phyloP scores from a whole-genome alignment of 2,797 vertebrate genomes.

The Spinibarbus caldwelli region DNA sequence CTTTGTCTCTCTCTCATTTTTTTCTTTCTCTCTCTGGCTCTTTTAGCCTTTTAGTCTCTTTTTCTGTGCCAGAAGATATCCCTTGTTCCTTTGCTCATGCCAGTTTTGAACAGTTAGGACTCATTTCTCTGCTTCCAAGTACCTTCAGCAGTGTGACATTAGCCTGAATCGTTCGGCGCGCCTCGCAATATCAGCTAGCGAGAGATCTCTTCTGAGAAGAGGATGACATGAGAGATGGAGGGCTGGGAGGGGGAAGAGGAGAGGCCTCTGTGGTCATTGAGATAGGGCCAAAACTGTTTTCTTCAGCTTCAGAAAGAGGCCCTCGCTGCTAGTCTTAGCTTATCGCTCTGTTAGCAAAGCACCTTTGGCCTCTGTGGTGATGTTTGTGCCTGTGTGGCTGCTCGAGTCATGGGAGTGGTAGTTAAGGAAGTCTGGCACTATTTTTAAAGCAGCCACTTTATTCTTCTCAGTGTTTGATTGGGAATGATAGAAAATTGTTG shows the following conservation, averaged over 20 bases:
- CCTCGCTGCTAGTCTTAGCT: conserved; percentile 11
- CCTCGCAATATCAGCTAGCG: conserved; percentile 25
- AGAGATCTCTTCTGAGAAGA: conserved; percentile 37
- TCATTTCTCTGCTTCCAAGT: not conserved
- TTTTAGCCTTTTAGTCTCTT: conserved; percentile 25
- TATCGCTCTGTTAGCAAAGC: conserved; percentile 40
- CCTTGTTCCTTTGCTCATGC: not conserved
- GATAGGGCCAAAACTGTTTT: conserved; percentile 41
- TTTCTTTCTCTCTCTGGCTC: conserved; percentile 26
- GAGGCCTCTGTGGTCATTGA: conserved; percentile 45
- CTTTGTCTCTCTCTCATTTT: conserved; percentile 47
- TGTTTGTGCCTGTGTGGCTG: conserved; percentile 36
- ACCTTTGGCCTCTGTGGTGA: conserved; percentile 40
- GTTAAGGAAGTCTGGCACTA: conserved; percentile 26
- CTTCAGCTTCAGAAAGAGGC: conserved; percentile 44
- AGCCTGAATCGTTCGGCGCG: not conserved
- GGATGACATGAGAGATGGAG: conserved; percentile 6
- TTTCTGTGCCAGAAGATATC: conserved; percentile 24
- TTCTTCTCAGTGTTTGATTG: not conserved
- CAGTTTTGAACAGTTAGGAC: not conserved
- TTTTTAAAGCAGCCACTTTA: conserved; percentile 28
- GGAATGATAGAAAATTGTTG: not conserved
- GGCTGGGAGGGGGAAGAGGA: not conserved
- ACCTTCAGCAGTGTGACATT: conserved; percentile 28
- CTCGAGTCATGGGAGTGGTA: conserved; percentile 18